These are phyloP conservation scores for Plutella xylostella DNA, from an alignment of 2,888 invertebrate genomes.

Conservation along the genomic window DNA sequence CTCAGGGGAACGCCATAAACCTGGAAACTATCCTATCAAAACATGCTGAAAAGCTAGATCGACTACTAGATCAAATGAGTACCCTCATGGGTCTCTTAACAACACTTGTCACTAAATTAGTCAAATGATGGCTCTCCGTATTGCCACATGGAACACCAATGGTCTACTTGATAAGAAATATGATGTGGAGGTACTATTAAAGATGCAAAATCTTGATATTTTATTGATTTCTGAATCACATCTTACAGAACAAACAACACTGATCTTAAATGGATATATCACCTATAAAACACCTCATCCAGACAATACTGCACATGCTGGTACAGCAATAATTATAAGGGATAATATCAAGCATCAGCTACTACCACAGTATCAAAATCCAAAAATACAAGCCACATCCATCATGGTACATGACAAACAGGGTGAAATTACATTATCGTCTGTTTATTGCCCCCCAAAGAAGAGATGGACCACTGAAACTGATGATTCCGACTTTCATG, in stretches of 20 bases:
- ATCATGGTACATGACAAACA: constrained; percentile 2
- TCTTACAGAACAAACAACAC: not conserved
- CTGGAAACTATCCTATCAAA: constrained; percentile 11
- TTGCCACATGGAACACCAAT: constrained; percentile 20
- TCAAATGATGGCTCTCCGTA: constrained; percentile 7
- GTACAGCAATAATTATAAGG: constrained; percentile 11
- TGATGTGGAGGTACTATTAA: constrained; percentile 14
- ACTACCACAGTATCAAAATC: not conserved
- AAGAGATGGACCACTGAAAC: not conserved
- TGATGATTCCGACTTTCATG: not conserved
- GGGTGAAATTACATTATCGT: constrained; percentile 4
- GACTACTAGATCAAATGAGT: constrained; percentile 15
- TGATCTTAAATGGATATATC: not conserved
- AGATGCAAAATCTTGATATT: constrained; percentile 7
- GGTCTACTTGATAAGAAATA: constrained; percentile 15
- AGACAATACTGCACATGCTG: constrained; percentile 11
- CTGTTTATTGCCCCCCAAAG: constrained; percentile 13
- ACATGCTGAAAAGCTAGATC: constrained; percentile 19
- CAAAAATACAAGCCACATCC: constrained; percentile 8
- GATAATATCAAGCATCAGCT: constrained; percentile 7
- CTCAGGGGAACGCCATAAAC: not conserved
- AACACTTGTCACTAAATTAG: constrained; percentile 10
- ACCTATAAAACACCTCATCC: constrained; percentile 10
- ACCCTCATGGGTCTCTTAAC: constrained; percentile 15
- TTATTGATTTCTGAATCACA: constrained; percentile 9